Evolutionary conservation across 2,113 vertebrate genomes (phyloP).

Genomic region (Archocentrus centrarchus): DNA sequence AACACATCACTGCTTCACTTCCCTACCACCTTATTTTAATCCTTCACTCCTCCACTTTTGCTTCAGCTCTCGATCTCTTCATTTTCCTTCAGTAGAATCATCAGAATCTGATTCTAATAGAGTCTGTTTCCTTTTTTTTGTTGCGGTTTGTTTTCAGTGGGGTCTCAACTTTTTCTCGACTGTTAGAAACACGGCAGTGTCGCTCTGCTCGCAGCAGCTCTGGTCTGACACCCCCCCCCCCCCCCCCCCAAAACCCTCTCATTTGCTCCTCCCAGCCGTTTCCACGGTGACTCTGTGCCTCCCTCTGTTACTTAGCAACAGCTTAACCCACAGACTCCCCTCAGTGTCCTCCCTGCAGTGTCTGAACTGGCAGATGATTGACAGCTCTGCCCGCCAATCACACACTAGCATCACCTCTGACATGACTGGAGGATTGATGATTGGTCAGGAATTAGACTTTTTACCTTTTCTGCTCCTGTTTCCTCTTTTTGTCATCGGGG

Average conservation of each 20-base stretch:
- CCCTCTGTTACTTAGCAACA: conserved; percentile 60
- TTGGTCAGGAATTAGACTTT: neutral
- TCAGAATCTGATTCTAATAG: neutral
- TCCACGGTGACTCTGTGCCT: neutral
- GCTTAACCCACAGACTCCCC: neutral
- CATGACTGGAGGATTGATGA: neutral
- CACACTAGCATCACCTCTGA: neutral
- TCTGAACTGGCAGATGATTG: conserved; percentile 20
- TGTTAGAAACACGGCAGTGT: neutral
- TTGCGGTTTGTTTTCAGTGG: too few relatives aligned
- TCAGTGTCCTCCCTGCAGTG: neutral
- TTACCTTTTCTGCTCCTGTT: neutral
- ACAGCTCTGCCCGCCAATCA: conserved; percentile 23
- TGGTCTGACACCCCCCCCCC: neutral
- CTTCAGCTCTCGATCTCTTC: too few relatives aligned
- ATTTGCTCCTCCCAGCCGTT: neutral
- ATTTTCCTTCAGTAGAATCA: neutral
- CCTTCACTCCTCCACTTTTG: neutral
- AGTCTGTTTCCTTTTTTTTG: too few relatives aligned
- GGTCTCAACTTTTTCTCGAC: too few relatives aligned
- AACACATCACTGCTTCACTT: neutral
- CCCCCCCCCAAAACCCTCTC: neutral
- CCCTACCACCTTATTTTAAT: neutral
- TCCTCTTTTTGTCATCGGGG: neutral
- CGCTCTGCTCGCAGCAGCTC: too few relatives aligned